Conservation (phyloP, 2,888 invertebrate species). For the Caradrina clavipalpis region DNA sequence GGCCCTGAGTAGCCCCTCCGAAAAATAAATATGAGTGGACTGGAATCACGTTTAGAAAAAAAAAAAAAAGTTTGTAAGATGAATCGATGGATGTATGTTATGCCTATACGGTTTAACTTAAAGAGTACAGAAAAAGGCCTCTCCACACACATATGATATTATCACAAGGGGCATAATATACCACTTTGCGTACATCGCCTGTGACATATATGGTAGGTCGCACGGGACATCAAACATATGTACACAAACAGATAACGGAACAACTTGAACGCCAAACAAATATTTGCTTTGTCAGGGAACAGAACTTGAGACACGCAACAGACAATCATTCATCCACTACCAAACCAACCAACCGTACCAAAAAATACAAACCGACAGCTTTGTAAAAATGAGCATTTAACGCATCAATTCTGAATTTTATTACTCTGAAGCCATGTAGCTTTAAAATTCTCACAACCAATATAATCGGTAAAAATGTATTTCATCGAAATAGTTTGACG, state of each 20-base stretch:
- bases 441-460: slow-evolving; percentile 4
- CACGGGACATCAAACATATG: too few relatives aligned
- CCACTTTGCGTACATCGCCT: too few relatives aligned
- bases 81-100: too few relatives aligned
- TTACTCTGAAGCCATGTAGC: neutral
- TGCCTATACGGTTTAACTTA: too few relatives aligned
- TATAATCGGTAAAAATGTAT: neutral
- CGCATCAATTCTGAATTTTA: neutral
- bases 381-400: neutral
- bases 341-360: neutral
- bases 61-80: neutral
- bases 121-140: too few relatives aligned
- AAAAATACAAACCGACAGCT: neutral
- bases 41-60: neutral
- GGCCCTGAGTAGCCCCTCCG: too few relatives aligned
- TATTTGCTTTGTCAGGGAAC: neutral
- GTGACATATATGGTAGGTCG: too few relatives aligned
- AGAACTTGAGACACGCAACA: neutral
- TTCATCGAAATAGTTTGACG: slow-evolving; percentile 24
- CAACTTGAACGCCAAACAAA: too few relatives aligned
- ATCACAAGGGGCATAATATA: too few relatives aligned
- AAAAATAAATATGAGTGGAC: too few relatives aligned
- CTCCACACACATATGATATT: too few relatives aligned
- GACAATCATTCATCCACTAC: neutral
- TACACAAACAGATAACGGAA: too few relatives aligned